Evolutionary conservation across 2,113 vertebrate genomes (phyloP), one percentile per base, ranked within the genome.

Genomic region (Corynorhinus townsendii): DNA sequence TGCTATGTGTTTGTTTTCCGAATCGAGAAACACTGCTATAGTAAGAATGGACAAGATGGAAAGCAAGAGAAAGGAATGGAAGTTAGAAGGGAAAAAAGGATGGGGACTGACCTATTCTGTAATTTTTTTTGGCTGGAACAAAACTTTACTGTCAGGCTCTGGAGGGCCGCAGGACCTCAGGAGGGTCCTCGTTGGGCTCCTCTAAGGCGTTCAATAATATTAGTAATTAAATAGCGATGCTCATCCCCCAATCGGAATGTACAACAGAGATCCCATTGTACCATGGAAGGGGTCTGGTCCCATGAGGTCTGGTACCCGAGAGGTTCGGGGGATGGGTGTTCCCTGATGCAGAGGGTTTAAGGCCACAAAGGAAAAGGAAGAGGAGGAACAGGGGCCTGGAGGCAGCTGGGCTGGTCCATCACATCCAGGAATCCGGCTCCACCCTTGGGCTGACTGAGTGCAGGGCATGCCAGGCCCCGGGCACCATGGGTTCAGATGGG

Each of bases 191-290:
- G 62, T 15, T 56, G 59, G 91, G 73, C 71, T 92, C 77, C 92
- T 92, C 95, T 96, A 97, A 97, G 96, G 96, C 97, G 97, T 94
- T 97, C 97, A 97, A 95, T 97, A 97, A 97, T 92, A 96, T 97
- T 97, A 97, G 95, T 96, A 95, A 97, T 97, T 97, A 97, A 97
- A 97, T 97, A 97, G 97, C 97, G 95, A 96, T 1, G 17, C 90
- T 95, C 68, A 68, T 89, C 94, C 97, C 92, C 94, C 85, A 93
- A 86, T 64, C 33, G 90, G 95, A 96, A 97, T 96, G 96, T 97
- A 95, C 94, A 82, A 81, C 85, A 81, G 79, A 90, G 80, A 92
- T 96, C 85, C 89, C 96, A 90, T 95, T 93, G 95, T 96, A 93
- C 96, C 96, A 77, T 54, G 89, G 96, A 5, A 91, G 89, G 93